A percentile compares a stretch with the other conserved stretches of the same genome.
phyloP scores from a whole-genome alignment of 2,888 invertebrate species.

The Apantesis nais region DNA sequence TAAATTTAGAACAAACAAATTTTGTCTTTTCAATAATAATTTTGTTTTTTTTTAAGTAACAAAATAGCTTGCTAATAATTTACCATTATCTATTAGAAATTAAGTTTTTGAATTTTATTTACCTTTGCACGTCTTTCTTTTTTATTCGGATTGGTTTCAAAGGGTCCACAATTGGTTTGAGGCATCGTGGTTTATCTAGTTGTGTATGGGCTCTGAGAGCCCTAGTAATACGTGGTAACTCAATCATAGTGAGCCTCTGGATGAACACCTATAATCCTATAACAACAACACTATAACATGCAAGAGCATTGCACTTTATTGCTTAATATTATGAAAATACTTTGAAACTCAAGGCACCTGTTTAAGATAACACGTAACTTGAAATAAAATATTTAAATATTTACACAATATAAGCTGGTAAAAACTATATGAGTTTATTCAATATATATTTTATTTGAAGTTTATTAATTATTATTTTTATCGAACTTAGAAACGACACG shows the following conservation, averaged over 20 bases:
- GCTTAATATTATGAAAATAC: constrained; percentile 13
- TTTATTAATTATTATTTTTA: background rate
- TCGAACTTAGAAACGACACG: constrained; percentile 5
- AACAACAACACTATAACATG: background rate
- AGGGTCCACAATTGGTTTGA: constrained; percentile 62
- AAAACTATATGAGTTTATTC: no score
- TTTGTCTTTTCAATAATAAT: constrained; percentile 1
- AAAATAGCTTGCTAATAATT: background rate
- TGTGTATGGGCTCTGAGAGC: constrained; percentile 88
- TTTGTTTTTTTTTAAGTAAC: no score
- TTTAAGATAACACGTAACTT: constrained; percentile 35
- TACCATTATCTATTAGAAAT: background rate
- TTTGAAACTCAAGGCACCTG: constrained; percentile 23
- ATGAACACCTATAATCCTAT: background rate
- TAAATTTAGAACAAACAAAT: no score
- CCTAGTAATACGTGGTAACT: constrained; percentile 88
- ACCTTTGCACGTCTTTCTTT: constrained; percentile 65
- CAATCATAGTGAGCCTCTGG: constrained; percentile 57
- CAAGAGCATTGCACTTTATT: constrained; percentile 1
- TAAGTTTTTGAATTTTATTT: constrained; percentile 23
- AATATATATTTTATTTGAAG: constrained; percentile 7
- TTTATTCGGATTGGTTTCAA: constrained; percentile 49
- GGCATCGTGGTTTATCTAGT: constrained; percentile 76
- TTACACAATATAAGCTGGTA: background rate
- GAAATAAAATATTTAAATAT: background rate